phyloP scores from a whole-genome alignment of 2,888 invertebrate genomes.

The Myopa tessellatipennis region DNA sequence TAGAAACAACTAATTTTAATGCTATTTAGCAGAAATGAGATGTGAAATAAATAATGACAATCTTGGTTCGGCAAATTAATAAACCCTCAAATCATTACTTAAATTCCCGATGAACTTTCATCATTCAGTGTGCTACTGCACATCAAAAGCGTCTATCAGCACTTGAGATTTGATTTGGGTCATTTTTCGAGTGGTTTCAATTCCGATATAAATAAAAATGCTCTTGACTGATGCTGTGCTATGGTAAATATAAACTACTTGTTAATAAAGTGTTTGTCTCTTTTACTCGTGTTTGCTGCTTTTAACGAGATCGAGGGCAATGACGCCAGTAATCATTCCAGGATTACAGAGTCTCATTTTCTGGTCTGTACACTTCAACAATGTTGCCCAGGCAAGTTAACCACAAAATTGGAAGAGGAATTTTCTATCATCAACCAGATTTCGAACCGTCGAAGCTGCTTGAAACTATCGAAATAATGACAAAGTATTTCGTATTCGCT shows the following conservation, averaged over 20 bases:
- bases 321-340: too few relatives aligned
- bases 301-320: too few relatives aligned
- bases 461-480: too few relatives aligned
- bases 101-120: not conserved
- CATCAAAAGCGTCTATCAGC: slow-evolving; percentile 14
- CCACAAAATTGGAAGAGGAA: too few relatives aligned
- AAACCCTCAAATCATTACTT: not conserved
- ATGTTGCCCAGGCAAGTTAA: too few relatives aligned
- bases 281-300: too few relatives aligned
- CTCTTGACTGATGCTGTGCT: slow-evolving; percentile 13
- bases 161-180: not conserved
- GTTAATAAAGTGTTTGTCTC: not conserved
- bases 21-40: not conserved
- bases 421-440: too few relatives aligned
- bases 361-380: too few relatives aligned
- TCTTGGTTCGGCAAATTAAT: not conserved
- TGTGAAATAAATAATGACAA: not conserved
- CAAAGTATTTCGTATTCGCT: too few relatives aligned
- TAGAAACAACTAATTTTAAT: slow-evolving; percentile 21
- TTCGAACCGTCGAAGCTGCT: too few relatives aligned
- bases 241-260: not conserved
- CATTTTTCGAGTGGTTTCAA: slow-evolving; percentile 8
- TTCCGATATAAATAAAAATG: not conserved
- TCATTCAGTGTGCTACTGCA: not conserved
- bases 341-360: too few relatives aligned